These are phyloP conservation scores for Spilogale gracilis DNA, from an alignment of 2,113 vertebrate species.

Conservation along the genomic window DNA sequence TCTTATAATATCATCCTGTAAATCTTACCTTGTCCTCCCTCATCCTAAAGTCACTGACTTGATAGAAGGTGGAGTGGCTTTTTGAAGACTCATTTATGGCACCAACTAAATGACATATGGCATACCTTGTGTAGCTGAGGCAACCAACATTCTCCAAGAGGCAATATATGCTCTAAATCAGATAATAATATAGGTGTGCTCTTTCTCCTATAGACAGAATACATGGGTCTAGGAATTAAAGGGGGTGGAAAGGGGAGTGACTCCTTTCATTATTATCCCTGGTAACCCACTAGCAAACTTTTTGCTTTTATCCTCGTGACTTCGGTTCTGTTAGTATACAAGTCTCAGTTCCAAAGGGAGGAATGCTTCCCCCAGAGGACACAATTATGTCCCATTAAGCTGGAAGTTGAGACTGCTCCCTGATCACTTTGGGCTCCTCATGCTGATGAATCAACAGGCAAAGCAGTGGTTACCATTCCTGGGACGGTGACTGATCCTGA, in stretches of 20 bases:
- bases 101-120: background rate
- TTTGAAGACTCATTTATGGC: background rate
- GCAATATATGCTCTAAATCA: background rate
- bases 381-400: background rate
- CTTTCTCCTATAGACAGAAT: background rate
- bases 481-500: background rate
- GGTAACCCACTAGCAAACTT: background rate
- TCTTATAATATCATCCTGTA: background rate
- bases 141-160: background rate
- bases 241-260: background rate
- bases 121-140: background rate
- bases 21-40: background rate
- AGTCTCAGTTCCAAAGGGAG: background rate
- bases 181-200: background rate
- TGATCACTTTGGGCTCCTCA: background rate
- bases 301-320: background rate
- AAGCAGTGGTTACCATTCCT: background rate
- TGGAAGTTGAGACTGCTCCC: background rate
- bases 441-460: background rate
- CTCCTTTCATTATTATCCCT: constrained; percentile 13
- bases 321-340: background rate
- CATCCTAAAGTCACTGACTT: background rate
- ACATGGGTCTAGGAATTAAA: background rate
- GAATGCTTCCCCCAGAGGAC: background rate
- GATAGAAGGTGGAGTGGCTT: background rate